Conservation (phyloP, 2,113 vertebrate genomes). For the Meles meles region DNA sequence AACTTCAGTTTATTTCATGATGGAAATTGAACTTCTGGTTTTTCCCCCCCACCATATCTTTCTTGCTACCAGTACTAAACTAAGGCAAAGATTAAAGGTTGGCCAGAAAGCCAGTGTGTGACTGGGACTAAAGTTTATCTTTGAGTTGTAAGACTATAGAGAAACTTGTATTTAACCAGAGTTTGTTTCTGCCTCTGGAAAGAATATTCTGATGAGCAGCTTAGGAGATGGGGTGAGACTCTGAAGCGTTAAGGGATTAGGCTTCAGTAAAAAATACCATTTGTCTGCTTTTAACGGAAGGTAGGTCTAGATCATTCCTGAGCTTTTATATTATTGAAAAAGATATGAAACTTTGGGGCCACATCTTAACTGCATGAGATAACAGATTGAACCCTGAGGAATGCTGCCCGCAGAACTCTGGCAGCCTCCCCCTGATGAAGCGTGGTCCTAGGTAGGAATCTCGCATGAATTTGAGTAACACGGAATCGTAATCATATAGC, state of each 20-base stretch:
- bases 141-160: neutral
- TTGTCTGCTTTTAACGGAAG: neutral
- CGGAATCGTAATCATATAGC: neutral
- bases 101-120: neutral
- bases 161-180: neutral
- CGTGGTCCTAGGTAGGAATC: neutral
- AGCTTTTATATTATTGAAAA: neutral
- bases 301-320: neutral
- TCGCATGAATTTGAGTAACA: neutral
- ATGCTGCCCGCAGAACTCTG: neutral
- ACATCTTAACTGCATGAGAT: neutral
- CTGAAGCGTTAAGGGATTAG: neutral
- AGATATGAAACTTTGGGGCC: neutral
- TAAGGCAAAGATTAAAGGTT: neutral
- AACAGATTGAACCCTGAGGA: neutral
- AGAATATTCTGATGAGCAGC: neutral
- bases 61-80: neutral
- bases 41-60: neutral
- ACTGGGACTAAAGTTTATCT: neutral
- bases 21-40: neutral
- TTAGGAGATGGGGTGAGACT: neutral
- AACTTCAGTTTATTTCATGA: neutral
- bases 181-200: neutral
- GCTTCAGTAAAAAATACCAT: neutral
- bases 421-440: neutral